Evolutionary conservation across 2,888 invertebrate species (phyloP), one percentile per base, ranked within the genome.

Genomic region (Xestia c-nigrum): DNA sequence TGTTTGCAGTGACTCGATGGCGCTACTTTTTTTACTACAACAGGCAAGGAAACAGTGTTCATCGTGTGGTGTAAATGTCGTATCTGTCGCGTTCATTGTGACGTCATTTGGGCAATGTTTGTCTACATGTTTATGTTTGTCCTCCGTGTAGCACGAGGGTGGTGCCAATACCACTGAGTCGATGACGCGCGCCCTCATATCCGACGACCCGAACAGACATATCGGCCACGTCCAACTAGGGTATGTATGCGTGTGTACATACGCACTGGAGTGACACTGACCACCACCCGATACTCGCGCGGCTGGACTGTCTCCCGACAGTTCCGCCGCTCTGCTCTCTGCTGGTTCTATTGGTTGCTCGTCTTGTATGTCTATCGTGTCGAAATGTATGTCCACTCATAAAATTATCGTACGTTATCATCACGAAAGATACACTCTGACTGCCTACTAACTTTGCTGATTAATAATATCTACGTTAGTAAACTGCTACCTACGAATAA

Each of bases 121-220:
- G 95, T 95, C 92, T 95, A 94, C 93, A 94, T 96, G 94, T 96
- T 93, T 95, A 92, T 97, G 97, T 97, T 97, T 97, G 97, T 97
- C 97, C 97, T 97, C 88, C 91, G 91, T 92, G 97, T 98, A 98
- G 98, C 98, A 98, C 98, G 98, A 98, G 97, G 98, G 98, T 97
- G 98, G 98, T 97, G 98, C 98, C 96, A 98, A 98, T 97, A 98
- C 98, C 97, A 98, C 98, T 97, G 99, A 99, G 97, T 99, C 99
- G 97, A 98, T 99, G 98, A 99, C 99, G 97, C 98, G 99, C 96
- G 98, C 99, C 97, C 98, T 99, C 97, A 99, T 99, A 97, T 98
- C 98, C 97, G 99, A 99, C 97, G 99, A 99, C 97, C 98, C 98
- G 97, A 98, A 98, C 97, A 98, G 98, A 97, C 98, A 98, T 97